A percentile compares a stretch with the other conserved stretches of the same genome.
These are phyloP conservation scores for Sebastes matsubarae DNA, from an alignment of 2,797 vertebrate species.

Conservation along the genomic window DNA sequence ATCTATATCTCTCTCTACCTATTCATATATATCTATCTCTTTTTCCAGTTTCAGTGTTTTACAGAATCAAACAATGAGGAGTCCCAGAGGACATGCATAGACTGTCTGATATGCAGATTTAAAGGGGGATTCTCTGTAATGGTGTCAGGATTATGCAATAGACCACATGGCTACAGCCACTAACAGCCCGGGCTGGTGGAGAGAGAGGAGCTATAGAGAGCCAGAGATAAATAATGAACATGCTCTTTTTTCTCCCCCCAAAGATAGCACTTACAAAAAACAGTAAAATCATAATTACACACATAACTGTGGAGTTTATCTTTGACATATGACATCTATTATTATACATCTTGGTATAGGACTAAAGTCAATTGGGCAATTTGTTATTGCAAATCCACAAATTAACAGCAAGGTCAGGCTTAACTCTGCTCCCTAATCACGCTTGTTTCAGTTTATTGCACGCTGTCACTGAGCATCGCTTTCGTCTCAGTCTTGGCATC, in stretches of 20 bases:
- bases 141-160: slow-evolving; percentile 79
- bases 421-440: neutral
- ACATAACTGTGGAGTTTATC: neutral
- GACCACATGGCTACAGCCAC: slow-evolving; percentile 64
- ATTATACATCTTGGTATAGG: neutral
- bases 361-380: neutral
- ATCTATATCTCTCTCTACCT: slow-evolving; percentile 14
- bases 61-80: slow-evolving; percentile 53
- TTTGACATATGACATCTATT: neutral
- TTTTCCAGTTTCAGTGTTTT: neutral
- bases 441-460: neutral
- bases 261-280: neutral
- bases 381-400: slow-evolving; percentile 4
- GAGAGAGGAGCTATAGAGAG: neutral
- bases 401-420: slow-evolving; percentile 1
- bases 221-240: slow-evolving; percentile 31
- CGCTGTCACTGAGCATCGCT: slow-evolving; percentile 12
- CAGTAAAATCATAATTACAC: neutral
- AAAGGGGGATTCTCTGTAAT: slow-evolving; percentile 71
- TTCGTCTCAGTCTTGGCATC: slow-evolving; percentile 19
- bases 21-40: neutral
- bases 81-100: slow-evolving; percentile 35
- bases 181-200: slow-evolving; percentile 35
- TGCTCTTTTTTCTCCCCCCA: neutral
- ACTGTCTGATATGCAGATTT: slow-evolving; percentile 57